Evolutionary conservation across 1,140 invertebrate genomes (phyloP).

Genomic region (Tribolium madens): DNA sequence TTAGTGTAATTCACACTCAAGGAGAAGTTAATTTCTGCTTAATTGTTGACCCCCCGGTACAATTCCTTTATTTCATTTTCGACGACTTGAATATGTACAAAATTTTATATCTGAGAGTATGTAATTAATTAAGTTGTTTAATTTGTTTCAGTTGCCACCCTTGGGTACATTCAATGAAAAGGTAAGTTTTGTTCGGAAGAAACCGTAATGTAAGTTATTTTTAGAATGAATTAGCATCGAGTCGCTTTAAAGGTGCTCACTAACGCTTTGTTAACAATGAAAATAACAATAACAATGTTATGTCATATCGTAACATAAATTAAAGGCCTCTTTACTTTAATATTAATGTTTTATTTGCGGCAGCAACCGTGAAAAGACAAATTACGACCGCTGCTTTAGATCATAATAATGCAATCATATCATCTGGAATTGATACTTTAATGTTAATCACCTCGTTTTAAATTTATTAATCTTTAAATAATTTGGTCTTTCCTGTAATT

Average conservation of each 20-base stretch:
- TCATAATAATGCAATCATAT: slow-evolving; percentile 6
- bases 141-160: slow-evolving; percentile 57
- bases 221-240: too few species aligned
- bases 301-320: slow-evolving; percentile 8
- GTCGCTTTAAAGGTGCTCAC: not conserved
- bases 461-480: not conserved
- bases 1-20: slow-evolving; percentile 3
- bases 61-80: slow-evolving; percentile 5
- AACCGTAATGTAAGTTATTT: slow-evolving; percentile 10
- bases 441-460: not conserved
- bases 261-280: not conserved
- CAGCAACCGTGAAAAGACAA: slow-evolving; percentile 17
- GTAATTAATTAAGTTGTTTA: not conserved
- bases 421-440: not conserved
- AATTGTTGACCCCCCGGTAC: slow-evolving; percentile 19
- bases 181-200: slow-evolving; percentile 50
- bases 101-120: not conserved
- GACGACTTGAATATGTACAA: not conserved
- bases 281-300: slow-evolving; percentile 28
- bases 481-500: not conserved
- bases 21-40: slow-evolving; percentile 11
- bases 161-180: slow-evolving; percentile 58
- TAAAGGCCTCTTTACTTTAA: slow-evolving; percentile 19
- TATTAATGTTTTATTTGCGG: slow-evolving; percentile 23
- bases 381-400: slow-evolving; percentile 15